phyloP scores from a whole-genome alignment of 2,113 vertebrate genomes.

The Paramormyrops kingsleyae region DNA sequence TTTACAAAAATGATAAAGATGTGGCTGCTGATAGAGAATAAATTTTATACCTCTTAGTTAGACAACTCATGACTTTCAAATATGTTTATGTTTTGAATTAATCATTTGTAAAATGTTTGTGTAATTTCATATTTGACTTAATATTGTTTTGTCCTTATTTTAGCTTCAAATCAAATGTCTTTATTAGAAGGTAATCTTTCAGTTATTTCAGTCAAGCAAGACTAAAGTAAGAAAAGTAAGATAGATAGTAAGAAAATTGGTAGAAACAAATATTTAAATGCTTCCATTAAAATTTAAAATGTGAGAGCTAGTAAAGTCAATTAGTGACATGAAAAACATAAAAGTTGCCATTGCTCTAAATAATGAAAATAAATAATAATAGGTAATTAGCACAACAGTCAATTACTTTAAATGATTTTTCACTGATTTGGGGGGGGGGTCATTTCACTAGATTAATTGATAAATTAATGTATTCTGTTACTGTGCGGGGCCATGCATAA shows the following conservation, averaged over 20 bases:
- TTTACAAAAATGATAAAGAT: not conserved
- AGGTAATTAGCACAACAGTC: not conserved
- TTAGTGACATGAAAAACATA: not conserved
- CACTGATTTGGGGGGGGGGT: not conserved
- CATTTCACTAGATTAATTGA: slow-evolving; percentile 2
- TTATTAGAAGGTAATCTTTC: not conserved
- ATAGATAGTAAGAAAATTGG: not conserved
- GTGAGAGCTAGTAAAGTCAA: not conserved
- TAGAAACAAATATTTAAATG: not conserved
- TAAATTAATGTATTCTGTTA: slow-evolving; percentile 10
- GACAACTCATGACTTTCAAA: not conserved
- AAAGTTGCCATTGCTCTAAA: not conserved
- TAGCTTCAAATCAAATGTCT: not conserved
- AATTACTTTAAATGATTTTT: not conserved
- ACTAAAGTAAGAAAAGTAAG: too few relatives aligned
- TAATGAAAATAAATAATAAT: not conserved
- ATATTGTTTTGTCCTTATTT: not conserved
- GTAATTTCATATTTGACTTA: not conserved
- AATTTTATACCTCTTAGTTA: not conserved
- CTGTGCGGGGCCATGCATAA: not conserved
- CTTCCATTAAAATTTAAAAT: not conserved
- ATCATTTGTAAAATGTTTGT: not conserved
- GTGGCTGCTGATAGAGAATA: not conserved
- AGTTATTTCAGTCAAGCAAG: not conserved
- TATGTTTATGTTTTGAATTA: not conserved